Evolutionary conservation across 2,797 vertebrate genomes (phyloP).

Genomic region (Amphiprion clarkii): DNA sequence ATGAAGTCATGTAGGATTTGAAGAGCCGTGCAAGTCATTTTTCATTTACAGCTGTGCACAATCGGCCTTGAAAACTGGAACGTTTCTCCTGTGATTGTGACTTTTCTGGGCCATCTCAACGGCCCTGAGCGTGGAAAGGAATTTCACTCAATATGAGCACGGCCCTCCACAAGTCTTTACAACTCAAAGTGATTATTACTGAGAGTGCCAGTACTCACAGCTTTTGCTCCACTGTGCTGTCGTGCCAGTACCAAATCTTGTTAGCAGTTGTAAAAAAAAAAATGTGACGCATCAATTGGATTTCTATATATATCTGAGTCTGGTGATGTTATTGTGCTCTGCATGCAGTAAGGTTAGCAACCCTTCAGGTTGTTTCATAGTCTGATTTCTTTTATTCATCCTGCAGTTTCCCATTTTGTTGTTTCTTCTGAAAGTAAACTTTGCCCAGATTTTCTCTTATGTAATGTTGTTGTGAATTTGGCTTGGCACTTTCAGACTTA

Average conservation of each 20-base stretch:
- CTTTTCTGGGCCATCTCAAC: conserved; percentile 47
- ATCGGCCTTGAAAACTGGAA: conserved; percentile 37
- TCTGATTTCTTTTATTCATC: conserved; percentile 17
- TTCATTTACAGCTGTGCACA: conserved; percentile 62
- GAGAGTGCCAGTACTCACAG: conserved; percentile 27
- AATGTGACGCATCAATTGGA: conserved; percentile 40
- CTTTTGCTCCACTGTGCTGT: not conserved
- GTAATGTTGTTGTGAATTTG: conserved; percentile 69
- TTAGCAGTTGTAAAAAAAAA: conserved; percentile 53
- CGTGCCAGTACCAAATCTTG: conserved; percentile 18
- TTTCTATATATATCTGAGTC: conserved; percentile 42
- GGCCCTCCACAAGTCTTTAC: conserved; percentile 35
- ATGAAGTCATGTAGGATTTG: conserved; percentile 40
- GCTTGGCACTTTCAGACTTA: conserved; percentile 46
- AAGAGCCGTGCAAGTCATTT: conserved; percentile 44
- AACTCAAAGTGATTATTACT: conserved; percentile 37
- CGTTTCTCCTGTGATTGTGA: conserved; percentile 27
- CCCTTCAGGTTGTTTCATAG: conserved; percentile 20
- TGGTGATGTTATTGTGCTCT: conserved; percentile 37
- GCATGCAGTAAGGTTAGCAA: conserved; percentile 16
- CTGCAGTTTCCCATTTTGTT: conserved; percentile 28
- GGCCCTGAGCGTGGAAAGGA: conserved; percentile 29
- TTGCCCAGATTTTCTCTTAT: conserved; percentile 66
- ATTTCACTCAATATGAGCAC: conserved; percentile 30
- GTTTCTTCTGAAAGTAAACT: conserved; percentile 40